These are phyloP conservation scores for Calonectris borealis DNA, from an alignment of 2,113 vertebrate genomes.

Conservation along the genomic window DNA sequence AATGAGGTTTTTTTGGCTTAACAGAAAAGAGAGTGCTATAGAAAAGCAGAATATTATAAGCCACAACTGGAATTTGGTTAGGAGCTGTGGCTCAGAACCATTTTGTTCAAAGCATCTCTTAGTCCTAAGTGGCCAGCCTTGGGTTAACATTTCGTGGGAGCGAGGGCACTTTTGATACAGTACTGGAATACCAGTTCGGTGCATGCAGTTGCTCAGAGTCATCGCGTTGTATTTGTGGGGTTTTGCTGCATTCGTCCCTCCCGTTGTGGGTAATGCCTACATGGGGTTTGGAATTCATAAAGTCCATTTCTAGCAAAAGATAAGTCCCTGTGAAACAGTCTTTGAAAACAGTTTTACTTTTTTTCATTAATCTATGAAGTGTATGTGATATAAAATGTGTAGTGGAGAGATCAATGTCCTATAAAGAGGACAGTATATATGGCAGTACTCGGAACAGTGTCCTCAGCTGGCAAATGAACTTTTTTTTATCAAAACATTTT, in stretches of 20 bases:
- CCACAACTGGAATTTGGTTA: not conserved
- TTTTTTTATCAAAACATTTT: not conserved
- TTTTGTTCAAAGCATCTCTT: not conserved
- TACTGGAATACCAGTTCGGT: not conserved
- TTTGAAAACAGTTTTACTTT: not conserved
- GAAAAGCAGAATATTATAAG: not conserved
- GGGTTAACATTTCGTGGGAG: not conserved
- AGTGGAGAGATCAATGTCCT: not conserved
- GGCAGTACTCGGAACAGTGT: not conserved
- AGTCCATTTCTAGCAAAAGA: not conserved
- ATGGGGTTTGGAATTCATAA: not conserved
- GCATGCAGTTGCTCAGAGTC: not conserved
- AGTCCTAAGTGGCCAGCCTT: not conserved
- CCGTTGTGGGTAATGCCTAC: not conserved
- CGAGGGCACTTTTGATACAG: not conserved
- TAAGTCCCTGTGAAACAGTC: not conserved
- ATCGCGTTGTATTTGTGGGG: fast-evolving
- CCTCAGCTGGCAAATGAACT: not conserved
- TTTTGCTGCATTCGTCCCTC: fast-evolving
- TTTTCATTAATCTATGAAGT: not conserved
- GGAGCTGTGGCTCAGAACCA: not conserved
- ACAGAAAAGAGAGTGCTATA: not conserved
- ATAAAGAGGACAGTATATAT: not conserved
- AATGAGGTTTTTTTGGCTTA: not conserved
- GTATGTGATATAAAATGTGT: not conserved